Percentiles rank a stretch among this genome's conserved stretches.
Conservation (phyloP, 2,888 invertebrate species). For the Scaptomyza reducta region DNA sequence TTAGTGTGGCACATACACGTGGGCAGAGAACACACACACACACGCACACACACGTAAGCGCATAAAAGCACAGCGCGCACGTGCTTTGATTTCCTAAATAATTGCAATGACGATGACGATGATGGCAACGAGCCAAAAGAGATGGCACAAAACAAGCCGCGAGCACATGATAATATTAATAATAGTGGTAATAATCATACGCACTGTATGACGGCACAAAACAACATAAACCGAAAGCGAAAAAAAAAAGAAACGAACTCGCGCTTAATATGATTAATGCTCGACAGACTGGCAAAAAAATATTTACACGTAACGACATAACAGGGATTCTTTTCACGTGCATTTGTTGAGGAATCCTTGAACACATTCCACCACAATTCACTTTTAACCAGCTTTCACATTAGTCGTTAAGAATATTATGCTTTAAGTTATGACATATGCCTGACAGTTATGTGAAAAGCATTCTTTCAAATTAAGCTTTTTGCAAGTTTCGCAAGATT, state of each 20-base stretch:
- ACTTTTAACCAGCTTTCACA: constrained; percentile 25
- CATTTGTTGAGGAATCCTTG: constrained; percentile 25
- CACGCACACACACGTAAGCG: constrained; percentile 49
- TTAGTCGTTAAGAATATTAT: neutral
- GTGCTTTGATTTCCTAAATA: constrained; percentile 76
- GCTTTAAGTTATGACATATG: constrained; percentile 14
- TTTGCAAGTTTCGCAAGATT: constrained; percentile 19
- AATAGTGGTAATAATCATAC: constrained; percentile 79
- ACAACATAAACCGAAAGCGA: too few relatives aligned
- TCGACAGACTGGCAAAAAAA: constrained; percentile 59
- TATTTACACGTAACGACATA: constrained; percentile 64
- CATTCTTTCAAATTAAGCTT: neutral
- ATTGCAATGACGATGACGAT: constrained; percentile 66
- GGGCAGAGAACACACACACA: constrained; percentile 9
- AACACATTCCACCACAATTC: constrained; percentile 28
- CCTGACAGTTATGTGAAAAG: constrained; percentile 8
- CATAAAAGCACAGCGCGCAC: constrained; percentile 75
- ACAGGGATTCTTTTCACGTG: constrained; percentile 32
- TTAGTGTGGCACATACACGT: constrained; percentile 44
- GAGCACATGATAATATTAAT: constrained; percentile 75
- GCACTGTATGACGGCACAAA: constrained; percentile 67
- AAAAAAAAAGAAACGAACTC: constrained; percentile 19
- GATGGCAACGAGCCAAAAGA: constrained; percentile 34
- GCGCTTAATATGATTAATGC: constrained; percentile 76
- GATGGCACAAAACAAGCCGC: constrained; percentile 38